Conservation (phyloP, 1,140 invertebrate species). For the Microplitis demolitor region DNA sequence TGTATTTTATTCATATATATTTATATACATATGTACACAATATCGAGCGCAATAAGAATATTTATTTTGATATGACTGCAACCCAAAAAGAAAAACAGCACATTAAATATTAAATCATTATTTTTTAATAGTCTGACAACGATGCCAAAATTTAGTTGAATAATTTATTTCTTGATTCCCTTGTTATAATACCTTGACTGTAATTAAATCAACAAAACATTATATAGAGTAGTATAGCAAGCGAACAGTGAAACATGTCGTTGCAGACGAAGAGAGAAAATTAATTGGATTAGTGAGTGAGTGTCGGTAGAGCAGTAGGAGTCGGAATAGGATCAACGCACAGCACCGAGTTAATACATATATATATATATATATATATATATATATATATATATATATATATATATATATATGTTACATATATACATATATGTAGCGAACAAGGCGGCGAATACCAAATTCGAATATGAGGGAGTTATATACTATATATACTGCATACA, state of each 20-base stretch:
- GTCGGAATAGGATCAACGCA: not conserved
- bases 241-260: not conserved
- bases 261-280: not conserved
- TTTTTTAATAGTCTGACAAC: no score
- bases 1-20: not conserved
- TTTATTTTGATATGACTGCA: no score
- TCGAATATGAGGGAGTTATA: not conserved
- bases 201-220: conserved; percentile 13
- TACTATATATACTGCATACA: not conserved
- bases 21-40: not conserved
- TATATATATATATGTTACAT: no score
- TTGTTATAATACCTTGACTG: not conserved
- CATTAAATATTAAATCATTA: no score
- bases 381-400: no score
- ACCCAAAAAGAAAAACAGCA: no score
- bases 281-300: conserved; percentile 15
- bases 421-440: not conserved
- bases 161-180: not conserved
- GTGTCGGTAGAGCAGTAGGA: not conserved
- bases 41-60: not conserved
- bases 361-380: no score
- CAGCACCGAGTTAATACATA: not conserved
- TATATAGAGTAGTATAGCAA: not conserved
- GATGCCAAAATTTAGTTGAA: no score
- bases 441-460: not conserved